Conservation (phyloP, 2,113 vertebrate genomes). For the Ptilonorhynchus violaceus region DNA sequence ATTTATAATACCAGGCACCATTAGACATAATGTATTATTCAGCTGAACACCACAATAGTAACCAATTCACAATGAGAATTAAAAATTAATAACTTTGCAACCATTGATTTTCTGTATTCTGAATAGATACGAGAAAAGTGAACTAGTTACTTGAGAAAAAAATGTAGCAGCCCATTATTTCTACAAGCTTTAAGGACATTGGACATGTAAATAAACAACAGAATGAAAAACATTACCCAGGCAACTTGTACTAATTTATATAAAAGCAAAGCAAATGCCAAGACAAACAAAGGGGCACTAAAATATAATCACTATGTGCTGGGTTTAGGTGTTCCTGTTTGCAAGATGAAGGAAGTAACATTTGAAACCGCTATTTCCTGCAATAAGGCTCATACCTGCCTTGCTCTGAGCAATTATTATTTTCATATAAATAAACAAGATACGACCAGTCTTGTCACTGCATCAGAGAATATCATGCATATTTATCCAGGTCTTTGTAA, state of each 20-base stretch:
- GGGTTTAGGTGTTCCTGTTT: background rate
- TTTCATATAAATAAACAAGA: background rate
- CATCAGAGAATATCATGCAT: background rate
- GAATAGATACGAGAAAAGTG: background rate
- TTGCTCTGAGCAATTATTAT: background rate
- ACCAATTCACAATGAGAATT: conserved; percentile 2
- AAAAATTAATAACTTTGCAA: conserved; percentile 41
- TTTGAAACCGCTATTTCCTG: background rate
- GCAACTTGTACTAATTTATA: background rate
- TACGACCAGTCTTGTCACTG: background rate
- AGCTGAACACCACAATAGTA: conserved; percentile 9
- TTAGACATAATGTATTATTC: conserved; percentile 53
- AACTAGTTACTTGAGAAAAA: background rate
- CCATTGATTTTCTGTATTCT: conserved; percentile 9
- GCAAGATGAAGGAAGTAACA: background rate
- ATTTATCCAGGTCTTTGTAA: background rate
- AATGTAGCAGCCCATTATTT: background rate
- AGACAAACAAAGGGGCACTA: background rate
- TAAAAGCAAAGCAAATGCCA: background rate
- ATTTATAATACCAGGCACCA: conserved; percentile 1
- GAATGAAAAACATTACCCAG: background rate
- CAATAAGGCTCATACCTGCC: background rate
- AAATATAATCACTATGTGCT: background rate
- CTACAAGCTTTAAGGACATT: background rate
- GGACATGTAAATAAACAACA: background rate